Conservation (phyloP, 2,888 invertebrate genomes). For the Drosophila infuscata region DNA sequence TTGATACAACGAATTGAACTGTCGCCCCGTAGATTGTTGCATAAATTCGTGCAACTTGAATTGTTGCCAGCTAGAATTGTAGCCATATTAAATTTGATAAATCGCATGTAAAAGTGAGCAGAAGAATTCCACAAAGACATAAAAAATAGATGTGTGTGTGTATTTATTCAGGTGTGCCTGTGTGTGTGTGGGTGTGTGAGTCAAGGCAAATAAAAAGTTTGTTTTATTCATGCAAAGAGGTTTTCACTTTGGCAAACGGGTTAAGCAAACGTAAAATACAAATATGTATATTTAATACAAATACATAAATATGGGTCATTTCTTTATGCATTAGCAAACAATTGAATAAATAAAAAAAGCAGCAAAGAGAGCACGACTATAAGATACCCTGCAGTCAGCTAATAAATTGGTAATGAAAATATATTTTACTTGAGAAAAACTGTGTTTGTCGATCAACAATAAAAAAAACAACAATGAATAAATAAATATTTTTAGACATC, state of each 20-base stretch:
- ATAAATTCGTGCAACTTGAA: constrained; percentile 64
- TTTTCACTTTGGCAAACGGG: constrained; percentile 44
- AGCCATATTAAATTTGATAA: constrained; percentile 64
- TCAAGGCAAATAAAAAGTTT: constrained; percentile 29
- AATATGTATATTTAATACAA: constrained; percentile 69
- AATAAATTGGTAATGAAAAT: neutral
- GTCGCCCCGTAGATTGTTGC: constrained; percentile 47
- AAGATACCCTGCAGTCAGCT: neutral
- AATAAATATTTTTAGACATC: no score
- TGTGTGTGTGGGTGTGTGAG: neutral
- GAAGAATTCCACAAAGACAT: constrained; percentile 30
- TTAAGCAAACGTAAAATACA: constrained; percentile 65
- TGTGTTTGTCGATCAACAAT: neutral
- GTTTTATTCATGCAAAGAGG: constrained; percentile 66
- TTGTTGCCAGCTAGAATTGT: constrained; percentile 67
- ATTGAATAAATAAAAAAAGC: constrained; percentile 9
- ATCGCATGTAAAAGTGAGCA: constrained; percentile 60
- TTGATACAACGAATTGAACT: constrained; percentile 43
- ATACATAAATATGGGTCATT: constrained; percentile 63
- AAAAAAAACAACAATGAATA: no score
- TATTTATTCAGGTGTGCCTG: neutral
- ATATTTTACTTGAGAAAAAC: neutral
- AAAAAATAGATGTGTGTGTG: neutral
- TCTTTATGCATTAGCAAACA: constrained; percentile 67
- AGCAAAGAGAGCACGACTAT: neutral